Evolutionary conservation across 2,113 vertebrate genomes (phyloP).

Genomic region (rabbit (Oryctolagus cuniculus)): DNA sequence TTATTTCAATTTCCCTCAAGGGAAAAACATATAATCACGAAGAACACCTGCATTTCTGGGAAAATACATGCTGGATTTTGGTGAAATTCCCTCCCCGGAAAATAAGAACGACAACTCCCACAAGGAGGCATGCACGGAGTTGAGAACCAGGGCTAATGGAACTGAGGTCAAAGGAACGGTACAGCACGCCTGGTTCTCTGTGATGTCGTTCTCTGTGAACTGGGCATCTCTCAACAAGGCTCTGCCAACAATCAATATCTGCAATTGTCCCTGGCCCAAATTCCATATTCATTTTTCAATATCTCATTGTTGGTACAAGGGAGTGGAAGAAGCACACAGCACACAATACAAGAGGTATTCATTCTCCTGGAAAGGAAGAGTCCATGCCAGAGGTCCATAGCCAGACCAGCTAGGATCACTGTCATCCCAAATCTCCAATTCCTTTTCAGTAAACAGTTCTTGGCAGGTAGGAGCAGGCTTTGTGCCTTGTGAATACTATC

Average conservation of each 20-base stretch:
- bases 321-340: constrained; percentile 62
- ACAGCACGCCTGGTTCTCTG: constrained; percentile 56
- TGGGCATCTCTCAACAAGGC: constrained; percentile 50
- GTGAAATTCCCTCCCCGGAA: not conserved
- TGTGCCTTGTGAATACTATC: constrained; percentile 75
- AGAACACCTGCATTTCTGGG: constrained; percentile 76
- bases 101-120: constrained; percentile 59
- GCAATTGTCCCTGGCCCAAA: constrained; percentile 79
- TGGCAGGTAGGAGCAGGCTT: constrained; percentile 75
- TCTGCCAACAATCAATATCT: constrained; percentile 82
- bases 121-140: constrained; percentile 70
- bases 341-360: constrained; percentile 73
- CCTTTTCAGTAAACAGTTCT: constrained; percentile 73
- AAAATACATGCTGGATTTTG: constrained; percentile 79
- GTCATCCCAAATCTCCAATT: constrained; percentile 75
- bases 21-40: constrained; percentile 75
- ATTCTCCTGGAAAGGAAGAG: constrained; percentile 76
- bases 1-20: constrained; percentile 79
- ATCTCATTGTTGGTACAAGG: constrained; percentile 77
- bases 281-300: constrained; percentile 73
- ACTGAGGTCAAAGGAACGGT: constrained; percentile 46
- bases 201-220: constrained; percentile 53
- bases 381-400: constrained; percentile 76
- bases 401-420: constrained; percentile 77
- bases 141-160: constrained; percentile 48